Evolutionary conservation across 2,797 vertebrate species (phyloP), one percentile per base, ranked within the genome.

Genomic region (Chrosomus eos): DNA sequence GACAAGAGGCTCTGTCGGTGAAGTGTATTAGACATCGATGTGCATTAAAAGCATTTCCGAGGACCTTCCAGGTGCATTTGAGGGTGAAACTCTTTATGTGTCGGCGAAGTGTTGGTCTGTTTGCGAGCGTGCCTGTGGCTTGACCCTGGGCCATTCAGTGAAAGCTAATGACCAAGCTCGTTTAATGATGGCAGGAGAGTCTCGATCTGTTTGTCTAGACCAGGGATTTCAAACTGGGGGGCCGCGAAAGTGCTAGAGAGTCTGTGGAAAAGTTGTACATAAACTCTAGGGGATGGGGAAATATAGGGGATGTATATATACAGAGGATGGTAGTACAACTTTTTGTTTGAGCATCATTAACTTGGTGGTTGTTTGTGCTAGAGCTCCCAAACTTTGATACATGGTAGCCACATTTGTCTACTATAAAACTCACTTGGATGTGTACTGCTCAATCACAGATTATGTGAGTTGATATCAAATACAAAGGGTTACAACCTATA

Each of bases 111-210:
- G 68, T 60, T 43, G 51, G 51, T 33, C 51, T 28, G 36, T 75
- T 66, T 31, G 71, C 0, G n/a, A 45, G 62, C 36, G 3, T 5
- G 58, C 66, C 45, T 72, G 78, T 60, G 86, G 82, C 72, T 60
- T 84, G 82, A 75, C 86, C 66, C 70, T 26, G 60, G 45, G 73
- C 73, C 36, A 5, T 68, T 82, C 58, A 79, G 68, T 33, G 48
- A 77, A 51, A 82, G 60, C 26, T 83, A 83, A 83, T 86, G 75
- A 83, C 74, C 53, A 71, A 75, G 83, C 66, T 87, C 51, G n/a
- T 83, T 87, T 83, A 81, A 64, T 53, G 36, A 74, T 16, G n/a
- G 26, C 68, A 72, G 40, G 4, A 68, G 33, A 68, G 55, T 79
- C 81, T 68, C 45, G 16, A 28, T 18, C 18, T 77, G 62, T 43